Conservation (phyloP, 2,888 invertebrate species). For the Pseudanteris insignis region DNA sequence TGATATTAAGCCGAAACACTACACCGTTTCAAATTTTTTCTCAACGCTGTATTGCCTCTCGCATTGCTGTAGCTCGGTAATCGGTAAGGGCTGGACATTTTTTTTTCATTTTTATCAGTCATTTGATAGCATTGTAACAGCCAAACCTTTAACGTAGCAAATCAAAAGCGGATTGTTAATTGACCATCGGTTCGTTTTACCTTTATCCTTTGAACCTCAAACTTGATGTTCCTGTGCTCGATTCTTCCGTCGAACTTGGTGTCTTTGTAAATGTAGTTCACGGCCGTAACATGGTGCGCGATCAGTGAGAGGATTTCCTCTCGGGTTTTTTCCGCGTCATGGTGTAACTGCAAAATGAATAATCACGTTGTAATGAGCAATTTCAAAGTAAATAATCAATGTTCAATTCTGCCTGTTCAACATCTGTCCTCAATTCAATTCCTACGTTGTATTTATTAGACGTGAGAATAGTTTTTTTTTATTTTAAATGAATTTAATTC, state of each 20-base stretch:
- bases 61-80: no score
- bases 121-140: no score
- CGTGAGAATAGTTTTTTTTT: no score
- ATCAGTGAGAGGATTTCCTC: constrained; percentile 98
- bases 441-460: no score
- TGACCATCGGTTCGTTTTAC: constrained; percentile 60
- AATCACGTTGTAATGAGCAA: constrained; percentile 20
- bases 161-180: no score
- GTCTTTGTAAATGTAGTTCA: constrained; percentile 95
- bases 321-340: constrained; percentile 86
- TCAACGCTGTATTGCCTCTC: no score
- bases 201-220: constrained; percentile 91
- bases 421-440: no score
- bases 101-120: no score
- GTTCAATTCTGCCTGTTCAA: no score
- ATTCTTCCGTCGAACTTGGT: constrained; percentile 92
- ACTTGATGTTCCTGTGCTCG: constrained; percentile 93
- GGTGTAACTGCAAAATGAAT: constrained; percentile 70
- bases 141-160: no score
- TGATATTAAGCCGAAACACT: constrained; percentile 10
- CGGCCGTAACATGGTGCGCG: constrained; percentile 97
- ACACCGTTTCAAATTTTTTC: constrained; percentile 6
- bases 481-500: no score
- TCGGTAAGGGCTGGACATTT: no score
- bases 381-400: constrained; percentile 12